Base-by-base conservation (phyloP, 2,888 invertebrate genomes). In the Alitta virens region DNA sequence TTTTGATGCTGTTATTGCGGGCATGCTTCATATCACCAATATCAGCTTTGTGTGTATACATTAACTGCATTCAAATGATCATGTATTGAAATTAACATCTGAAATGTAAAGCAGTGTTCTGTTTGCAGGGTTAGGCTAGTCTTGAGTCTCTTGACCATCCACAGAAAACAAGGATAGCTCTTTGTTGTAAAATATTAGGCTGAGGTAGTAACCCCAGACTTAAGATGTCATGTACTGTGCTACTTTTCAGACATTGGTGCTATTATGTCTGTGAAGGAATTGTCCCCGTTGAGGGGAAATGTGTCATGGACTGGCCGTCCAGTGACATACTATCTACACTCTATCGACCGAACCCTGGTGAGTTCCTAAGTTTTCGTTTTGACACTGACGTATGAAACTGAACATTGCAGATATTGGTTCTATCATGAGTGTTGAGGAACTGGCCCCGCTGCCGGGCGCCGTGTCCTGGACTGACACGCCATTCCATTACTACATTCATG, bases 381-480 rank as follows among this genome's bases (percentile, higher is more conserved):
- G 33, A 33, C 33, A 33, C 24, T 56, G 21, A 56, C 33, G 42
- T 49, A 56, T 21, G 49, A n/a, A 3, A 23, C 49, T 52, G 25
- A 24, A 23, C 26, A 16, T 81, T 82, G 23, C 81, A 88, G 89
- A 99, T 85, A 95, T 99, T 80, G 97, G 97, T 71, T 94, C 97
- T 68, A 98, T 99, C 77, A 95, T 99, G 93, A 94, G 96, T 83
- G 95, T 99, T 46, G 91, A 91, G 70, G 96, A 97, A 85, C 91
- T 99, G 89, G 91, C 94, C 68, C 95, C 97, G 18, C 85, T 96
- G 67, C 89, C 91, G 78, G 95, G 95, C 70, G 95, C 96, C n/a
- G 98, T 98, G 64, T 98, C 98, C 21, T 99, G 99, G 99, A 99
- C 99, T 67, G 95, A 95, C 71, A 97, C 95, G 83, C 94, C 97